Base-by-base conservation (phyloP, 1,140 invertebrate genomes). In the Diprion similis region DNA sequence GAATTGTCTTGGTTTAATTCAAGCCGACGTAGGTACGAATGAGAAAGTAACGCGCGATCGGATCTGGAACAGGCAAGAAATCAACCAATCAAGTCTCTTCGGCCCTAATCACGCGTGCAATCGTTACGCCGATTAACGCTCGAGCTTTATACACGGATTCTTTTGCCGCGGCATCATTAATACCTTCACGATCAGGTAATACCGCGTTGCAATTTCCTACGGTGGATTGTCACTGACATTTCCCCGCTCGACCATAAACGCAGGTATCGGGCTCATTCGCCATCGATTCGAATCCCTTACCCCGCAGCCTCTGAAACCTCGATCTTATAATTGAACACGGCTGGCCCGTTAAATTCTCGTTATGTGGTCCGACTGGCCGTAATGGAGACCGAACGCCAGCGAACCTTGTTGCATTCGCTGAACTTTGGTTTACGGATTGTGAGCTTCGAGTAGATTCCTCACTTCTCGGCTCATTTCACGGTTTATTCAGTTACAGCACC, bases 11-110 rank as follows among this genome's bases (percentile, higher is more conserved):
- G n/a, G 51, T 59, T 17, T 59, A 59, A 59, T 59, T 59, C 51
- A 59, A 59, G n/a, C 51, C 11, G 51, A 59, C 24, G 24, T 7
- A 8, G 51, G 51, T 17, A 59, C 51, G n/a, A 15, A 59, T 59
- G 51, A 59, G 51, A 59, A 15, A 59, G 51, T 59, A 59, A 59
- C 51, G 51, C 51, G 51, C 51, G 51, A 59, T 59, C 51, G 51
- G n/a, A 59, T 59, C 11, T 59, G 51, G 51, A 59, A 59, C 51
- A 59, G 51, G n/a, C 51, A 59, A 59, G 9, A 59, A 59, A 59
- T 59, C 51, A 8, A 8, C 51, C 51, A 59, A 59, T 59, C 51
- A 59, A 59, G 51, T 17, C 11, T 59, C 51, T 6, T 37, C 24
- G 24, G 24, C 24, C 24, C 24, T 59, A 59, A 59, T 59, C 51